Evolutionary conservation across 2,888 invertebrate genomes (phyloP).

Genomic region (Agrochola lota): DNA sequence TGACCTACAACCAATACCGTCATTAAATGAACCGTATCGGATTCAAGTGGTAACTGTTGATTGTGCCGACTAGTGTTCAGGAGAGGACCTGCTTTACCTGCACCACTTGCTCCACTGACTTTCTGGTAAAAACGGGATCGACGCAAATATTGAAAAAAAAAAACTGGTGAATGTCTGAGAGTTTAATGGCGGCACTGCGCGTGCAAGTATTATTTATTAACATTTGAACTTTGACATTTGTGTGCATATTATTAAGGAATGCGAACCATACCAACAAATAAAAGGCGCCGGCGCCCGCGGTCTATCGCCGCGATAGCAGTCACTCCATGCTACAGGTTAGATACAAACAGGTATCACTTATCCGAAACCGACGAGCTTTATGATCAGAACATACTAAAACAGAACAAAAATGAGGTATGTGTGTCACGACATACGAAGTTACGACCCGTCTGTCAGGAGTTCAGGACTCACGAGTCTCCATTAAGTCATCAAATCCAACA

Average conservation of each 20-base stretch:
- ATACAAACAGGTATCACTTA: slow-evolving; percentile 34
- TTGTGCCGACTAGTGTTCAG: not conserved
- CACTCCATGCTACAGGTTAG: slow-evolving; percentile 17
- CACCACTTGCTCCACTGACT: not conserved
- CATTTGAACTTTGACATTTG: slow-evolving; percentile 54
- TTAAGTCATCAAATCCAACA: not conserved
- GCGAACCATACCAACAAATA: slow-evolving; percentile 23
- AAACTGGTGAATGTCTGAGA: not conserved
- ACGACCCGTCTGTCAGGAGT: not conserved
- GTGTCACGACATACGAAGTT: not conserved
- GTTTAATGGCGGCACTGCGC: slow-evolving; percentile 5
- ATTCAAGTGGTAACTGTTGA: not conserved
- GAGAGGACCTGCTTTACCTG: not conserved
- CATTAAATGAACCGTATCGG: not conserved
- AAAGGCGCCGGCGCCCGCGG: slow-evolving; percentile 13
- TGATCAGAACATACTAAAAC: not conserved
- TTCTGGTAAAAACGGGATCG: not conserved
- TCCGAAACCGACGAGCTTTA: not conserved
- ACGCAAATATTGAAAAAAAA: not conserved
- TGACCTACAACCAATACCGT: not conserved
- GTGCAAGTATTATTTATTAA: slow-evolving; percentile 15
- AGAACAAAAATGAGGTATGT: not conserved
- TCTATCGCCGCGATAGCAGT: not conserved
- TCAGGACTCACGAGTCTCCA: not conserved
- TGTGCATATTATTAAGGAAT: slow-evolving; percentile 41